Percentiles rank a stretch among this genome's conserved stretches.
phyloP scores from a whole-genome alignment of 2,113 vertebrate species.

The Colius striatus region DNA sequence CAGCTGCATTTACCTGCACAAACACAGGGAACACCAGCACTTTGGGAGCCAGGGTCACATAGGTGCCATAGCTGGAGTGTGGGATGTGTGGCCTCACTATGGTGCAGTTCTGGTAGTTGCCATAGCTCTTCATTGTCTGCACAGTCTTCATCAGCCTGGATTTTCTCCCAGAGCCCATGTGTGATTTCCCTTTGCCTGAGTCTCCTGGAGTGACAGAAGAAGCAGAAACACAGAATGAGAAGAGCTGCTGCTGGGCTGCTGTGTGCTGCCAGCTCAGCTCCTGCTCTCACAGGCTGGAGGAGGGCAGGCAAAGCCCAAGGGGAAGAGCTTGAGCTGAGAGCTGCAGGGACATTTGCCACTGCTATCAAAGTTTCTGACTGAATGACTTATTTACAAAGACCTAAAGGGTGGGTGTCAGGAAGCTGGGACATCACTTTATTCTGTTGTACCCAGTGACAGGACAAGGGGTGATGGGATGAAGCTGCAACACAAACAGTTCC shows the following conservation, averaged over 20 bases:
- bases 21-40: conserved; percentile 94
- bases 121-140: conserved; percentile 81
- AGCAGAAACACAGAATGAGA: not conserved
- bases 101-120: conserved; percentile 92
- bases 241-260: not conserved
- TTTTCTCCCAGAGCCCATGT: conserved; percentile 74
- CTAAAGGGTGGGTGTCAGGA: too few species aligned
- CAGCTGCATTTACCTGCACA: conserved; percentile 84
- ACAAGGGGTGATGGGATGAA: too few species aligned
- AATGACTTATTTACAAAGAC: too few species aligned
- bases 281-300: not conserved
- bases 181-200: conserved; percentile 67
- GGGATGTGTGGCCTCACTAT: conserved; percentile 84
- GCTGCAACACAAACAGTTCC: too few species aligned
- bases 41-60: conserved; percentile 89
- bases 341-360: not conserved
- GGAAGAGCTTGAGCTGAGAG: not conserved
- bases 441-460: too few species aligned
- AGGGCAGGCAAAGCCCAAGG: not conserved
- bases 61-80: conserved; percentile 87
- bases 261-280: fast-evolving
- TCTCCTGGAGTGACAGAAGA: conserved; percentile 15
- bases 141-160: conserved; percentile 86
- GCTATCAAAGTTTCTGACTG: not conserved
- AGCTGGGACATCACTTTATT: too few species aligned